phyloP scores from a whole-genome alignment of 1,140 invertebrate genomes.

The Magallana ariakensis region DNA sequence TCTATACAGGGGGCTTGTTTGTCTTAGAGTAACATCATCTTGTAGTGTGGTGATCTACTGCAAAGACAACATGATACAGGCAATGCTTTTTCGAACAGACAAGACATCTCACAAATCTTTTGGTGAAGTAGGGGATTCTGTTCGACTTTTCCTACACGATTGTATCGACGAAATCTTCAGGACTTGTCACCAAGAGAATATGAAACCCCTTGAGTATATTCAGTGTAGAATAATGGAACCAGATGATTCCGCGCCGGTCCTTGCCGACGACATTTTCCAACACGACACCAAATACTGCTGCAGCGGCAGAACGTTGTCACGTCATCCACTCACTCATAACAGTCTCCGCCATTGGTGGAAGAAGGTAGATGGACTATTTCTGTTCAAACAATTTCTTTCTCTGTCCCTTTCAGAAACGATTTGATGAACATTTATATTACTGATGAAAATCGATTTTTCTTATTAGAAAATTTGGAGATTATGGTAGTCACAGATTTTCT shows the following conservation, averaged over 20 bases:
- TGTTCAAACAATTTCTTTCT: no score
- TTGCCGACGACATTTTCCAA: constrained; percentile 2
- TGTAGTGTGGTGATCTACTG: neutral
- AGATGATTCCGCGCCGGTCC: neutral
- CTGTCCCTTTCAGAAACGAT: no score
- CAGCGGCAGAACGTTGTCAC: neutral
- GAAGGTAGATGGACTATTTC: neutral
- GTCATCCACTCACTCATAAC: constrained; percentile 20
- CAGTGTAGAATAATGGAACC: constrained; percentile 10
- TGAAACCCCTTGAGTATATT: neutral
- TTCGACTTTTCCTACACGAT: neutral
- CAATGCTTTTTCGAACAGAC: neutral
- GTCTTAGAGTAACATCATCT: neutral
- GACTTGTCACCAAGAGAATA: constrained; percentile 4
- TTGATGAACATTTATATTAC: no score
- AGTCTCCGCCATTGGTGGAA: neutral
- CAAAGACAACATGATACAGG: constrained; percentile 14
- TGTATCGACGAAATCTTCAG: neutral
- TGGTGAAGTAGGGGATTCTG: neutral
- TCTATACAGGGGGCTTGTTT: neutral
- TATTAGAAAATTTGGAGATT: no score
- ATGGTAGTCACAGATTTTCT: no score
- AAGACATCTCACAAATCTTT: neutral
- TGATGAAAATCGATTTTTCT: no score
- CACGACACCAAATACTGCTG: neutral